Evolutionary conservation across 2,113 vertebrate species (phyloP), one percentile per base, ranked within the genome.

Genomic region (Solea solea): DNA sequence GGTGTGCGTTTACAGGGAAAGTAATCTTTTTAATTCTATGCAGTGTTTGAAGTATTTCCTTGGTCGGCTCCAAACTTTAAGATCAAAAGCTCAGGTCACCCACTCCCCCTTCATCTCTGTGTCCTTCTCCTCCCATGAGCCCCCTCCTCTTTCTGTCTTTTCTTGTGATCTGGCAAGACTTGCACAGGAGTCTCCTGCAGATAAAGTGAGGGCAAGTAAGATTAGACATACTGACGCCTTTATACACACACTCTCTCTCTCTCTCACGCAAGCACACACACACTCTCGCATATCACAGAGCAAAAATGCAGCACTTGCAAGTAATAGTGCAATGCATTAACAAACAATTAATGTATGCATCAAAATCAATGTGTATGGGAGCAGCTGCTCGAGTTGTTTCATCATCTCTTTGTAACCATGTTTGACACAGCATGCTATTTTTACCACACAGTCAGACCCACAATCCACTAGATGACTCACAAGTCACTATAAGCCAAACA

Each of bases 361-460:
- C 28, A 28, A 65, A 40, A 70, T 46, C 49, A 9, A 9, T 70
- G 69, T 74, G 50, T 66, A 66, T 72, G 48, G 49, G 34, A 51
- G 53, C 66, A 69, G 65, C 66, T 82, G 61, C 49, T 81, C 5
- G 39, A 69, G 61, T 76, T 78, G 78, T 86, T 87, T 80, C 75
- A 78, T 87, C 87, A 73, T 83, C 69, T 62, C 63, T 64, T 54
- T 69, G 52, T 70, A 83, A 80, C 56, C 48, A 45, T 59, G 66
- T 76, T 75, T 75, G 72, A 87, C 81, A 81, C 72, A 66, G 57
- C 53, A 27, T 57, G 60, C 81, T 87, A 85, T 88, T 89, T 90
- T 87, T 87, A 85, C 57, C 64, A 65, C 13, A 57, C 56, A 71
- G 49, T 52, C 74, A 80, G 54, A 58, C 59, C 68, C 41, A 14